Base-by-base conservation (phyloP, 2,113 vertebrate species). In the Eptesicus fuscus region DNA sequence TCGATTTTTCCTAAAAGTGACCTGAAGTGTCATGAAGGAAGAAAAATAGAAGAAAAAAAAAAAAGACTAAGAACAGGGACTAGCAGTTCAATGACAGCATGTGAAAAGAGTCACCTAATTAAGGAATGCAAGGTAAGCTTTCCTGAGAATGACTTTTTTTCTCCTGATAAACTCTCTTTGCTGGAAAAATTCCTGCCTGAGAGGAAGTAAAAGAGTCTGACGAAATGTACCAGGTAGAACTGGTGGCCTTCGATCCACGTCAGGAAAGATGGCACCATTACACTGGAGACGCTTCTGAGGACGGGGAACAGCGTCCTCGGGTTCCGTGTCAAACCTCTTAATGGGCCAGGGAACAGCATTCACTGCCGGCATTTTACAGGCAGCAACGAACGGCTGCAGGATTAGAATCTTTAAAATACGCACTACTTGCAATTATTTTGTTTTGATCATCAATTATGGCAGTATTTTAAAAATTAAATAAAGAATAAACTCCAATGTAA, bases 271-370 rank as follows among this genome's bases (percentile, higher is more conserved):
- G 97, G 69, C 98, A 97, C 78, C 98, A 99, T 96, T 98, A 98
- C 96, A 98, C 98, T 86, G 98, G 98, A 82, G 98, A 99, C 96
- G 97, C 97, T 5, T 98, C 98, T 96, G 98, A 99, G 98, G 99
- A 99, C 14, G 99, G 99, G 71, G 99, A 99, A 0, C 98, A 99
- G 97, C 98, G 98, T 80, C 98, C 98, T 63, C 98, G 99, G 28
- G 99, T 99, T 96, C 99, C 99, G 93, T 99, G 99, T 97, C 99
- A 99, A 95, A 99, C 99, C 13, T 99, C 99, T 0, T 99, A 99
- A 98, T 88, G n/a, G 67, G 93, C 96, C 93, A 94, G 87, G 91
- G 67, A 89, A 87, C 96, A 93, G 89, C 17, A 37, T 71, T 91
- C 71, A 95, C 37, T 97, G 84, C 91, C 97, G 98, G 95, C 67